phyloP scores from a whole-genome alignment of 2,888 invertebrate species.

The Coelinius sp. region DNA sequence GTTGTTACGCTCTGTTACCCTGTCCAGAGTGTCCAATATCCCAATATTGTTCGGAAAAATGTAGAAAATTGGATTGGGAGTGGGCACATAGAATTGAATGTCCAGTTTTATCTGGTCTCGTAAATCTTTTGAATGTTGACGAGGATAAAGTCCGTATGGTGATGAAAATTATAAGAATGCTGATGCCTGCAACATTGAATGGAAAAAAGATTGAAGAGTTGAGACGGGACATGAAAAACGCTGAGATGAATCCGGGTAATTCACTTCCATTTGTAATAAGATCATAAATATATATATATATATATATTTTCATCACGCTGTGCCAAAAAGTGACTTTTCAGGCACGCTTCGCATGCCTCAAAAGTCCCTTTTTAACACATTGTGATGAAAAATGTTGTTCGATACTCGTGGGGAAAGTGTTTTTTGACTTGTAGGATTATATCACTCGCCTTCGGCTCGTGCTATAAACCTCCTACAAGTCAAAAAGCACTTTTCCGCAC shows the following conservation, averaged over 20 bases:
- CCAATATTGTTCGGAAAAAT: slow-evolving; percentile 65
- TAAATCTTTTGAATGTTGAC: slow-evolving; percentile 62
- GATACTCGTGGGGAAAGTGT: too few species aligned
- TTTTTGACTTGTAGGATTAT: too few species aligned
- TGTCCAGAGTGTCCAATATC: slow-evolving; percentile 64
- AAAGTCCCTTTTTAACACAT: too few species aligned
- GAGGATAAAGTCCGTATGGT: slow-evolving; percentile 65
- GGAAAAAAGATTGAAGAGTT: slow-evolving; percentile 60
- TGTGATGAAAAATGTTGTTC: too few species aligned
- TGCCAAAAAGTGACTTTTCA: too few species aligned
- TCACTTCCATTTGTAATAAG: too few species aligned
- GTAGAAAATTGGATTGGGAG: slow-evolving; percentile 60
- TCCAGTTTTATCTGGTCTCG: slow-evolving; percentile 57
- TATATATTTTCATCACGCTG: too few species aligned
- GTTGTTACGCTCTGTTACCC: slow-evolving; percentile 64
- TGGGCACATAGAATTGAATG: slow-evolving; percentile 62
- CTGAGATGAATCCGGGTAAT: slow-evolving; percentile 66
- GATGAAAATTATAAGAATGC: slow-evolving; percentile 64
- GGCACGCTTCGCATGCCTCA: too few species aligned
- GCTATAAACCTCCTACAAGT: too few species aligned
- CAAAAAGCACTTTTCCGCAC: too few species aligned
- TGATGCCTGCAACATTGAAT: slow-evolving; percentile 60
- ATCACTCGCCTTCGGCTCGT: too few species aligned
- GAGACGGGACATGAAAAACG: slow-evolving; percentile 58
- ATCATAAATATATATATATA: too few species aligned